A percentile compares a stretch with the other conserved stretches of the same genome.
phyloP scores from a whole-genome alignment of 1,140 invertebrate genomes.

The Maniola jurtina region DNA sequence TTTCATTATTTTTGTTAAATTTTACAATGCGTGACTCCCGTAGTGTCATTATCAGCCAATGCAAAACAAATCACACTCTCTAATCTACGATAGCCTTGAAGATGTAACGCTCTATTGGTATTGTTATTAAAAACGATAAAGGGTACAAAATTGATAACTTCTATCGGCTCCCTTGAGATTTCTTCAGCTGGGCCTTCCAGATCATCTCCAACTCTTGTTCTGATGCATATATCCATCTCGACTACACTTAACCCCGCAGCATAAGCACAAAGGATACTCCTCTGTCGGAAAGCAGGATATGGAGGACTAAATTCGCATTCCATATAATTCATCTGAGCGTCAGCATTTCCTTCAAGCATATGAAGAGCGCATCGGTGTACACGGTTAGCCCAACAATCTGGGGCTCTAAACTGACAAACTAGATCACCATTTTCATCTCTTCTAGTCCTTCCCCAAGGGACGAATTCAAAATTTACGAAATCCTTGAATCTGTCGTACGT shows the following conservation, averaged over 20 bases:
- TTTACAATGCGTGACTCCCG: constrained; percentile 43
- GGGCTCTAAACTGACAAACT: constrained; percentile 50
- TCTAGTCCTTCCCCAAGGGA: constrained; percentile 63
- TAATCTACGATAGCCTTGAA: constrained; percentile 34
- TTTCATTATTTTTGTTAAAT: no score
- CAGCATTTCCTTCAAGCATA: constrained; percentile 46
- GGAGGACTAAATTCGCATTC: constrained; percentile 56
- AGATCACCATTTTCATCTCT: constrained; percentile 39
- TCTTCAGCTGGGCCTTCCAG: constrained; percentile 43
- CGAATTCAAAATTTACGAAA: constrained; percentile 58
- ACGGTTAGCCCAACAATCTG: constrained; percentile 65
- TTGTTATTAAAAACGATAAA: constrained; percentile 55
- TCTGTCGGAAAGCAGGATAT: constrained; percentile 38
- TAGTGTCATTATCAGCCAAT: constrained; percentile 44
- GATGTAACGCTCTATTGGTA: constrained; percentile 34
- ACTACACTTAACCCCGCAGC: constrained; percentile 43
- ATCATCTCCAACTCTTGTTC: constrained; percentile 34
- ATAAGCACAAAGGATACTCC: constrained; percentile 49
- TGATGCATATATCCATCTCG: constrained; percentile 52
- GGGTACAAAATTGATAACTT: constrained; percentile 55
- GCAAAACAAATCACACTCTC: constrained; percentile 51
- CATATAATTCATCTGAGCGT: constrained; percentile 58
- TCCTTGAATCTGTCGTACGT: constrained; percentile 49
- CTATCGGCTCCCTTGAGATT: constrained; percentile 39
- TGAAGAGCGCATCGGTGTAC: constrained; percentile 63